Conservation (phyloP, 2,797 vertebrate genomes). For the Sebastes glaucus region DNA sequence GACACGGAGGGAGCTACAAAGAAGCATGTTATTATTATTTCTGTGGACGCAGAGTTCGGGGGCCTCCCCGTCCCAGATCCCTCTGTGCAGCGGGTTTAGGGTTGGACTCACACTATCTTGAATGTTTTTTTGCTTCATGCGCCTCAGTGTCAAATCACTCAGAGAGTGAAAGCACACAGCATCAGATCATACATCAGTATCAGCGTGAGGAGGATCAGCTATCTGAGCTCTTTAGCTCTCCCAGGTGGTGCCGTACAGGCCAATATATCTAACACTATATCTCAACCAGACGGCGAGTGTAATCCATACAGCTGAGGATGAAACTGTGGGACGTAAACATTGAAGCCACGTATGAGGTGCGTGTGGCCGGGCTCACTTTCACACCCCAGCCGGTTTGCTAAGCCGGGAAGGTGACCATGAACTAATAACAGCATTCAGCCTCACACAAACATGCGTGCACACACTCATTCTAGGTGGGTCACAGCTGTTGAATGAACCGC, state of each 20-base stretch:
- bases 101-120: constrained; percentile 30
- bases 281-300: neutral
- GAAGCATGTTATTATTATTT: constrained; percentile 72
- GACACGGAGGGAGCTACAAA: constrained; percentile 65
- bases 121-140: constrained; percentile 13
- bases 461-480: constrained; percentile 76
- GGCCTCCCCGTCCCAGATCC: constrained; percentile 36
- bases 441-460: constrained; percentile 50
- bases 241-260: constrained; percentile 22
- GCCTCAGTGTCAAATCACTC: constrained; percentile 35
- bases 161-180: constrained; percentile 43
- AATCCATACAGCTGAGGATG: constrained; percentile 36
- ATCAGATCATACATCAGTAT: constrained; percentile 44
- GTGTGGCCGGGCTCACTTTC: constrained; percentile 61
- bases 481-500: constrained; percentile 76
- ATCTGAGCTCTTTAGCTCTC: constrained; percentile 43
- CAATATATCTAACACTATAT: constrained; percentile 8
- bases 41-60: constrained; percentile 54
- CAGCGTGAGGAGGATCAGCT: constrained; percentile 43
- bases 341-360: constrained; percentile 44
- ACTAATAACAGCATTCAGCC: constrained; percentile 71
- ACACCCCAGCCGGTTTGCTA: constrained; percentile 42
- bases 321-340: constrained; percentile 41
- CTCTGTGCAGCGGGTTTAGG: constrained; percentile 15
- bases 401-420: constrained; percentile 75